Evolutionary conservation across 37 sponge, comb jelly and placozoan species (phyloP).

Genomic region (Amphimedon queenslandica): DNA sequence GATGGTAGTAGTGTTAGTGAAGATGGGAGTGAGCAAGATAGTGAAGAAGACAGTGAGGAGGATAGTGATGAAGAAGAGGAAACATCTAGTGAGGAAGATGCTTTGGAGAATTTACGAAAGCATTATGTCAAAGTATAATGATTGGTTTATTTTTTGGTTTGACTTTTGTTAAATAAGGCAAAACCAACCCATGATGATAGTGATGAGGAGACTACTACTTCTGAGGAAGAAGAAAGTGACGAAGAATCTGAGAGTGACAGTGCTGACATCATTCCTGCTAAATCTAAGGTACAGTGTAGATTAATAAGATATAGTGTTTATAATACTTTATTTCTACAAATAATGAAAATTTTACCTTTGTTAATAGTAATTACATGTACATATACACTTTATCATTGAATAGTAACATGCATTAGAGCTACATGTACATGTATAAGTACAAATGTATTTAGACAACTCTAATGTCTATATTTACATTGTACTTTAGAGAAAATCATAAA

Average conservation of each 20-base stretch:
- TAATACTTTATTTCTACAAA: too few relatives aligned
- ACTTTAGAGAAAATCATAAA: too few relatives aligned
- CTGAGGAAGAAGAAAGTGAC: conserved; percentile 23
- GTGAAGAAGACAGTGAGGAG: conserved; percentile 32
- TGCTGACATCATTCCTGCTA: conserved; percentile 12
- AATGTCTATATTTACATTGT: too few relatives aligned
- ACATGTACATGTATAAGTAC: too few relatives aligned
- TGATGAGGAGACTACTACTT: not conserved
- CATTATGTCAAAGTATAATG: conserved; percentile 30
- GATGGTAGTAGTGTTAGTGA: conserved; percentile 25
- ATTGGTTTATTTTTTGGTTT: not conserved
- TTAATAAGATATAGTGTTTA: not conserved
- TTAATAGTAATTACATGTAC: too few relatives aligned
- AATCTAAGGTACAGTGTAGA: not conserved
- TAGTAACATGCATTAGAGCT: too few relatives aligned
- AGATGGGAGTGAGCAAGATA: conserved; percentile 21
- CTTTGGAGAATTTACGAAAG: conserved; percentile 52
- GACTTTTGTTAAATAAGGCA: not conserved
- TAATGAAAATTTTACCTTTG: too few relatives aligned
- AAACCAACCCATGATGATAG: not conserved
- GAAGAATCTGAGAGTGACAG: conserved; percentile 24
- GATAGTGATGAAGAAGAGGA: conserved; percentile 42
- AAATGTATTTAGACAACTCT: too few relatives aligned
- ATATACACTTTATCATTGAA: too few relatives aligned
- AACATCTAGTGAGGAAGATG: conserved; percentile 42